A percentile compares a stretch with the other conserved stretches of the same genome.
These are phyloP conservation scores for Antheraea pernyi DNA, from an alignment of 1,140 invertebrate species.

Conservation along the genomic window DNA sequence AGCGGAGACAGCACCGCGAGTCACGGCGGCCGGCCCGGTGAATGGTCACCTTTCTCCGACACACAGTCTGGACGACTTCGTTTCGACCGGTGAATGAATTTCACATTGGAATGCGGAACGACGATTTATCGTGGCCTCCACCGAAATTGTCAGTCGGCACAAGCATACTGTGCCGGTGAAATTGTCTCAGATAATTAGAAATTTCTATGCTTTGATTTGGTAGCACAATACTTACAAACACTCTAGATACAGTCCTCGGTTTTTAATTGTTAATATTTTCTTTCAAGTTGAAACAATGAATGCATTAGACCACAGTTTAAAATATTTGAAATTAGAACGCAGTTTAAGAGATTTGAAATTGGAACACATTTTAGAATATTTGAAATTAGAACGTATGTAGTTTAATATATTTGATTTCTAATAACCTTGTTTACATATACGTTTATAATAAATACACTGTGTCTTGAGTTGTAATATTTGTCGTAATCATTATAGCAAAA, in stretches of 20 bases:
- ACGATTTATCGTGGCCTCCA: conserved; percentile 54
- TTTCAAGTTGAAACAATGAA: too few relatives aligned
- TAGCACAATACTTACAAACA: not conserved
- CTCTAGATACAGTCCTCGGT: not conserved
- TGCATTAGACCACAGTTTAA: too few relatives aligned
- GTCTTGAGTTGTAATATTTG: too few relatives aligned
- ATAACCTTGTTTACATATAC: too few relatives aligned
- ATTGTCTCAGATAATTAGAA: conserved; percentile 51
- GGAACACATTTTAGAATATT: too few relatives aligned
- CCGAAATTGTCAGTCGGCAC: conserved; percentile 40
- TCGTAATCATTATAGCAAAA: too few relatives aligned
- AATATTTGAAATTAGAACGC: too few relatives aligned
- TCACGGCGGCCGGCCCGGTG: conserved; percentile 55
- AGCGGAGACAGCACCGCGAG: conserved; percentile 40
- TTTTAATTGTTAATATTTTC: not conserved
- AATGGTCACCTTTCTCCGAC: conserved; percentile 77
- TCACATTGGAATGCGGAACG: conserved; percentile 73
- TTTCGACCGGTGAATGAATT: conserved; percentile 70
- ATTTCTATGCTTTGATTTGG: not conserved
- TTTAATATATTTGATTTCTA: too few relatives aligned
- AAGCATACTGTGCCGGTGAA: conserved; percentile 41
- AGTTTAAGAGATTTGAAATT: too few relatives aligned
- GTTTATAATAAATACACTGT: too few relatives aligned
- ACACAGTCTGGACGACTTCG: conserved; percentile 68
- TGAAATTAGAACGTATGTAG: too few relatives aligned